Conservation (phyloP, 2,888 invertebrate species). For the Abrostola tripartita region DNA sequence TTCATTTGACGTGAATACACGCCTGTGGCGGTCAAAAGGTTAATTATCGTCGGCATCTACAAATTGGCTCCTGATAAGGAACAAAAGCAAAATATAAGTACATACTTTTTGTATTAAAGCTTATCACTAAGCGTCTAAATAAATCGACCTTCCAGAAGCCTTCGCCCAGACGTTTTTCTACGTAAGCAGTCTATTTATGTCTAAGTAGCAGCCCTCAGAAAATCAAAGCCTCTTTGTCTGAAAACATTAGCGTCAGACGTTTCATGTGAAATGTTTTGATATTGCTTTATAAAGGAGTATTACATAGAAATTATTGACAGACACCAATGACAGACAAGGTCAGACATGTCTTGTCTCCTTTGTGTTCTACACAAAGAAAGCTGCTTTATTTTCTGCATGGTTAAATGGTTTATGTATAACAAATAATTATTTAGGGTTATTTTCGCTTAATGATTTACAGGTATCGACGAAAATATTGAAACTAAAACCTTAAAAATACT, state of each 20-base stretch:
- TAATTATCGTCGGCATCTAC: too few relatives aligned
- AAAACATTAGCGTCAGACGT: not conserved
- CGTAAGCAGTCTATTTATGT: not conserved
- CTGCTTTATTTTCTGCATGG: too few relatives aligned
- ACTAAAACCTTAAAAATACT: too few relatives aligned
- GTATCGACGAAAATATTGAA: too few relatives aligned
- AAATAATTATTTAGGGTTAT: too few relatives aligned
- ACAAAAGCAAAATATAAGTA: too few relatives aligned
- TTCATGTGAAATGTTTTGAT: not conserved
- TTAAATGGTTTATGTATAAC: too few relatives aligned
- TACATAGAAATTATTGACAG: not conserved
- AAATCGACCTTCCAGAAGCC: not conserved
- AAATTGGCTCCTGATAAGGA: too few relatives aligned
- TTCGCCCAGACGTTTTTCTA: not conserved
- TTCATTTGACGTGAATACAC: too few relatives aligned
- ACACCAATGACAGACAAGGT: not conserved
- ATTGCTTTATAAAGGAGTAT: not conserved
- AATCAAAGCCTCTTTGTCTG: conserved; percentile 2
- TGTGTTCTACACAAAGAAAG: not conserved
- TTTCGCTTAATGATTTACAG: too few relatives aligned
- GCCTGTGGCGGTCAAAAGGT: too few relatives aligned
- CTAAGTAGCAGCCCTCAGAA: not conserved
- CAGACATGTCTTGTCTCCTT: not conserved
- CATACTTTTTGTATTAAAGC: not conserved
- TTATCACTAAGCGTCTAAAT: not conserved